Evolutionary conservation across 2,797 vertebrate species (phyloP), one percentile per base, ranked within the genome.

Genomic region (Sardinella longiceps): DNA sequence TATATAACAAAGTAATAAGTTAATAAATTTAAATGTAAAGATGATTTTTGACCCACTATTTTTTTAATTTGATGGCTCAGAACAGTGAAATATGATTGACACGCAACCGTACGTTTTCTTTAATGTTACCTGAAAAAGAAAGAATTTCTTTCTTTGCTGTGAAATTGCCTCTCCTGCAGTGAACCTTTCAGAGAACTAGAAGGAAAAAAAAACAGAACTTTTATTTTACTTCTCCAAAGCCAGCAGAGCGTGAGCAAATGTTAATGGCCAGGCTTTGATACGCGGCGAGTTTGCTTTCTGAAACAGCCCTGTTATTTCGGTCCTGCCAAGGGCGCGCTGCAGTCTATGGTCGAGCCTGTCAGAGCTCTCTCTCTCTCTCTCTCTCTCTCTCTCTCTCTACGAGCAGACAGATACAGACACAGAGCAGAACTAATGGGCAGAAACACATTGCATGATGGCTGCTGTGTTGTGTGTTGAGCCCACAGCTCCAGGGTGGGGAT

Each of bases 401-500:
- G 33, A 81, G 80, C 58, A 84, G 28, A 18, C 18, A 86, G 15
- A 81, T 43, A 46, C 82, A 15, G 45, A 66, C 81, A 80, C 10
- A 45, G 46, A 14, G 84, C 84, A 18, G 23, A 82, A 84, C 83
- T 83, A 85, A 88, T 84, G 39, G 43, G 25, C 23, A 80, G 48
- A 84, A 87, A 90, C 84, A 48, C 81, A 28, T 84, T 63, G 37
- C 18, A 39, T 83, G 70, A 80, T n/a, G 37, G 81, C 48, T 81
- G 46, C 45, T 81, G 6, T 48, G 46, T 48, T 81, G 6, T 48
- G 46, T 48, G 46, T 20, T 3, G 30, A 74, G 66, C 15, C 66
- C 66, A 18, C 30, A 6, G 66, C 30, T 74, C 66, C 18, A 5
- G 11, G 66, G 66, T 50, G 48, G 30, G 48, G 30, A 20, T 37